Conservation (phyloP, 2,888 invertebrate species). For the Agonopterix arenella region DNA sequence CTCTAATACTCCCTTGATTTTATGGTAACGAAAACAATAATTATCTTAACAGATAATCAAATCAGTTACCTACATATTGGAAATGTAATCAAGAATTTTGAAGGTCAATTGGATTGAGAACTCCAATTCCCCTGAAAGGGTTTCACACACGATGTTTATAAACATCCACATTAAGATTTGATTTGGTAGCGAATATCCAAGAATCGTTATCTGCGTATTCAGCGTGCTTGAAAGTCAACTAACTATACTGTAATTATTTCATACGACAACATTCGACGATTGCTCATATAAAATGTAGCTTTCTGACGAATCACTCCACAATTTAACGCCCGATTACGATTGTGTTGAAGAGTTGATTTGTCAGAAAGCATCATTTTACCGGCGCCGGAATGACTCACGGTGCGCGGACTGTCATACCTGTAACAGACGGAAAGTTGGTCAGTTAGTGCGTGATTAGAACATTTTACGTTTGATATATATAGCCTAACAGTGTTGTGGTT, state of each 20-base stretch:
- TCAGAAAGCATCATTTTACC: conserved; percentile 47
- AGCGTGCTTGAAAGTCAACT: too few relatives aligned
- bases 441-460: conserved; percentile 16
- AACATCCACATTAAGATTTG: too few relatives aligned
- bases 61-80: too few relatives aligned
- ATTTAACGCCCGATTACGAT: background rate
- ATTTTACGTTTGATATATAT: background rate
- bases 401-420: conserved; percentile 67
- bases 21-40: too few relatives aligned
- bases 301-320: conserved; percentile 26
- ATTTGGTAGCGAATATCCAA: too few relatives aligned
- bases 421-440: conserved; percentile 48
- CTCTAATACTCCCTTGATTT: too few relatives aligned
- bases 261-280: conserved; percentile 21
- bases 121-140: too few relatives aligned
- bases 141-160: too few relatives aligned
- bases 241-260: conserved; percentile 22
- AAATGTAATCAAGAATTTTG: too few relatives aligned
- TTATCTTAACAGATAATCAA: too few relatives aligned
- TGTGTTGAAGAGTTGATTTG: conserved; percentile 20
- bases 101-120: too few relatives aligned
- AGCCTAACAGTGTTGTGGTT: background rate
- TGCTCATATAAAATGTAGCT: conserved; percentile 24
- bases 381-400: conserved; percentile 55
- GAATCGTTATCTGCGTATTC: too few relatives aligned